Evolutionary conservation across 2,113 vertebrate species (phyloP).

Genomic region (Stegostoma tigrinum): DNA sequence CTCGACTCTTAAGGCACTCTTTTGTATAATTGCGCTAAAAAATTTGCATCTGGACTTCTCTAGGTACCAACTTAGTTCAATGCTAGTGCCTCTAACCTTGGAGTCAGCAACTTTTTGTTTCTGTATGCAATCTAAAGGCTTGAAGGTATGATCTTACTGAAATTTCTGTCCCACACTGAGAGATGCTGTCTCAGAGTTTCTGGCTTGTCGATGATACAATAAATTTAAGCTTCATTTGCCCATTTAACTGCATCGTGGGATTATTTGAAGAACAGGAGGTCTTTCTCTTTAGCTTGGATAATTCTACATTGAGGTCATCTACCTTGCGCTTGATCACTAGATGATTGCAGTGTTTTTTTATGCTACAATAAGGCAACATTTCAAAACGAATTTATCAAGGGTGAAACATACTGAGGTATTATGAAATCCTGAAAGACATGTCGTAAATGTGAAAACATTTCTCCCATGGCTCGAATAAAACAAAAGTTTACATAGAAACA

Average conservation of each 20-base stretch:
- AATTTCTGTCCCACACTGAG: not conserved
- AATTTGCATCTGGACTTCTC: not conserved
- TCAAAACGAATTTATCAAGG: too few relatives aligned
- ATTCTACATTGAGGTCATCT: not conserved
- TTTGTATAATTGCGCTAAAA: not conserved
- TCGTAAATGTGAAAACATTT: too few relatives aligned
- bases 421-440: too few relatives aligned
- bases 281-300: not conserved
- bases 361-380: too few relatives aligned
- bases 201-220: not conserved
- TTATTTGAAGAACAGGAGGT: not conserved
- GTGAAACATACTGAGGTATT: too few relatives aligned
- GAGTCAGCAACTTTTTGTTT: not conserved
- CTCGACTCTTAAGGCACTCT: not conserved
- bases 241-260: not conserved
- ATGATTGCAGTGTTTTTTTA: not conserved
- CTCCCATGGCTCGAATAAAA: not conserved
- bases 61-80: not conserved
- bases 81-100: not conserved
- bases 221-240: not conserved
- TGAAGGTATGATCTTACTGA: not conserved
- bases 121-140: not conserved
- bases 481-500: not conserved
- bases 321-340: not conserved
- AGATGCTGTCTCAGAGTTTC: not conserved